phyloP scores from a whole-genome alignment of 2,888 invertebrate species.

The Athalia cordata region DNA sequence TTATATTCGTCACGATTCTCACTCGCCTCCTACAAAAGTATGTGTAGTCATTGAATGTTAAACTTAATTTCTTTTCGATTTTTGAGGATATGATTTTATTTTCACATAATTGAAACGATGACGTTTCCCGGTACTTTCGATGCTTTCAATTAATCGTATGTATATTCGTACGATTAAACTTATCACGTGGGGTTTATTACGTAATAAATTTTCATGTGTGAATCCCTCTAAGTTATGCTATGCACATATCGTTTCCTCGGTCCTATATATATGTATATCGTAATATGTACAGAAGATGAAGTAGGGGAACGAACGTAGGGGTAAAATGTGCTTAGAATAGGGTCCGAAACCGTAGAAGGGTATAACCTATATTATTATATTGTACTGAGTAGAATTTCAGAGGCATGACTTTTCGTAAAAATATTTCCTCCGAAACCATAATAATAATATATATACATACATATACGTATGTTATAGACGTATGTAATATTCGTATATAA shows the following conservation, averaged over 20 bases:
- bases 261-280: constrained; percentile 4
- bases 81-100: not conserved
- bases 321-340: constrained; percentile 53
- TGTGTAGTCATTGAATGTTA: not conserved
- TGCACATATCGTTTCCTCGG: constrained; percentile 45
- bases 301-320: not conserved
- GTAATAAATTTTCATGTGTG: constrained; percentile 51
- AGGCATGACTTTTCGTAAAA: constrained; percentile 39
- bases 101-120: not conserved
- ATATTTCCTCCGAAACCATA: constrained; percentile 41
- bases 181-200: constrained; percentile 44
- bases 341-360: constrained; percentile 53
- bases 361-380: constrained; percentile 48
- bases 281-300: not conserved
- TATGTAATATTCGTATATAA: constrained; percentile 19
- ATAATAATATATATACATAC: constrained; percentile 40
- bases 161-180: constrained; percentile 39
- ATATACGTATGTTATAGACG: not conserved
- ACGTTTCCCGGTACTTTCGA: too few species aligned
- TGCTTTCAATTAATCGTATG: not conserved
- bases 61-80: not conserved
- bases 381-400: constrained; percentile 50
- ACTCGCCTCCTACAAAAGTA: too few species aligned
- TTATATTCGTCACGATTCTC: too few species aligned
- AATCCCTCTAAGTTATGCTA: constrained; percentile 53